Base-by-base conservation (phyloP, 2,888 invertebrate genomes). In the Sussaba pulchella region DNA sequence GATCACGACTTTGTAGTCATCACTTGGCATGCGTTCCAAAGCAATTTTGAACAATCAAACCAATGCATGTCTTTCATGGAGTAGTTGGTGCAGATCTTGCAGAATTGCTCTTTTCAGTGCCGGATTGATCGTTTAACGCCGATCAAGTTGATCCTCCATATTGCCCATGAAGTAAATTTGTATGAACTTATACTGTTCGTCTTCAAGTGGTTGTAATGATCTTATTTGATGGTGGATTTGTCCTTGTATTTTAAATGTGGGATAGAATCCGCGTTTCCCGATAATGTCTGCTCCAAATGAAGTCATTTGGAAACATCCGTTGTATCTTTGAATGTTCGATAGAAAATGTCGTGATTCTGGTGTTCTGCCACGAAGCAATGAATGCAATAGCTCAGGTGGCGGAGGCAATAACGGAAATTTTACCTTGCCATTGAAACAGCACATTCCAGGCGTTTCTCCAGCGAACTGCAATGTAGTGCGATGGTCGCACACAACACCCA, bases 131-230 rank as follows among this genome's bases (percentile, higher is more conserved):
- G 36, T 14, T 36, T 63, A 77, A 31, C 79, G 66, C 39, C 36
- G 31, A 31, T 79, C 41, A 9, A 69, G 39, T 82, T 88, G 77
- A 67, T 70, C 73, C 43, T 85, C 82, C 26, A 24, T 57, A 81
- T 86, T 73, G 61, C 77, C 81, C 39, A 89, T 84, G 61, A 87
- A 88, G 85, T 89, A 88, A 43, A 89, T 86, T 81, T 83, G 82
- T 1, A 83, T 69, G 47, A 82, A 83, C 64, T 70, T 57, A 1
- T 41, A 52, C n/a, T 80, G 8, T 12, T 66, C 24, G 54, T 82
- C 26, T 31, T 45, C 67, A 52, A 82, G 47, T 39, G 83, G 82
- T 70, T 84, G 24, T 9, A 85, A 50, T 9, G 82, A 82, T 61
- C 84, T 83, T 8, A 79, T 73, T 54, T 61, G 72, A 69, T 83